phyloP scores from a whole-genome alignment of 2,797 vertebrate species.

The Bufotes viridis region DNA sequence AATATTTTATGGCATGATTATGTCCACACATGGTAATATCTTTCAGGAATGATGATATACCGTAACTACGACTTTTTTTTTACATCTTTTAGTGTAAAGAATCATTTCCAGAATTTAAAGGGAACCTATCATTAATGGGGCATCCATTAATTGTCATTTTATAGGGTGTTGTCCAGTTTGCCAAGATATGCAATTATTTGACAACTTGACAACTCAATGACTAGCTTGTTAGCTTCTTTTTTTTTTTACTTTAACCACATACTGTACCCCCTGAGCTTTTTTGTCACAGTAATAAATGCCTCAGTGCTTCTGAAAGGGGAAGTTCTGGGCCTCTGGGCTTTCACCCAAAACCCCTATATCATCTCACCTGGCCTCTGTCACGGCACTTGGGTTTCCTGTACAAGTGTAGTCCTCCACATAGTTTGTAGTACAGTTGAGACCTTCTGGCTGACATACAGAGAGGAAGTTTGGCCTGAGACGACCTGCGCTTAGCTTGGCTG shows the following conservation, averaged over 20 bases:
- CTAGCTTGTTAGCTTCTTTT: neutral
- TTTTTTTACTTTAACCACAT: neutral
- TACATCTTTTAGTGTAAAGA: neutral
- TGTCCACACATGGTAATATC: neutral
- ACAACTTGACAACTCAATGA: neutral
- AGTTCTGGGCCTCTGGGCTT: neutral
- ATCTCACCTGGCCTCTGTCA: constrained; percentile 76
- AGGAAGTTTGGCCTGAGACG: constrained; percentile 81
- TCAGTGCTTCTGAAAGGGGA: neutral
- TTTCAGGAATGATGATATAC: neutral
- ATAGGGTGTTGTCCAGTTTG: too few species aligned
- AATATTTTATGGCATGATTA: too few species aligned
- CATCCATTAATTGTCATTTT: too few species aligned
- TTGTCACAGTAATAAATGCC: neutral
- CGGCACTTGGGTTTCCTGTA: constrained; percentile 62
- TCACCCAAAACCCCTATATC: neutral
- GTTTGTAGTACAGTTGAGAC: constrained; percentile 71
- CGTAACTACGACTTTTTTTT: neutral
- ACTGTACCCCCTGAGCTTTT: neutral
- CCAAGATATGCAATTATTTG: neutral
- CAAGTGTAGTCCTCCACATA: constrained; percentile 71
- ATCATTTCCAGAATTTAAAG: neutral
- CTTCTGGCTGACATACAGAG: constrained; percentile 76
- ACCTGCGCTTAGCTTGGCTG: constrained; percentile 81
- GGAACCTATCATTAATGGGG: neutral